Percentiles rank a stretch among this genome's conserved stretches.
Evolutionary conservation across 2,888 invertebrate genomes (phyloP).

Genomic region (Drosophila stalkeri): DNA sequence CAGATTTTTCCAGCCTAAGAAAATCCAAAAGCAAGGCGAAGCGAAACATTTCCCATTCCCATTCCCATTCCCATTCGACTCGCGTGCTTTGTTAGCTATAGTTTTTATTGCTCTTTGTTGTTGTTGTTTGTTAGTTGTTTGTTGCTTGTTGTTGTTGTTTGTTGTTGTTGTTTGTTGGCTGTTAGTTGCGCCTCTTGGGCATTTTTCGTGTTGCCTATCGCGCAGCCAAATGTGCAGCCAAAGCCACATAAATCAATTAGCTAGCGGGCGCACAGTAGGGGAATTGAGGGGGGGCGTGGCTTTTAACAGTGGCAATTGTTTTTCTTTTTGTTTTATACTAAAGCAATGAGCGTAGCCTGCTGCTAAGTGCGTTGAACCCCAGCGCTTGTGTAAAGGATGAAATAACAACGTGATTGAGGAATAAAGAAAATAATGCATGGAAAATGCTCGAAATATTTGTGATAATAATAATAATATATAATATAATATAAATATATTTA

Average conservation of each 20-base stretch:
- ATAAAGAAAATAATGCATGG: neutral
- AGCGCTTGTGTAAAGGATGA: neutral
- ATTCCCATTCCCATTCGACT: slow-evolving; percentile 49
- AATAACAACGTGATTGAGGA: neutral
- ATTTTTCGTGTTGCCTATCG: slow-evolving; percentile 69
- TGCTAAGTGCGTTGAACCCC: slow-evolving; percentile 20
- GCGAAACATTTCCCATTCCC: slow-evolving; percentile 39
- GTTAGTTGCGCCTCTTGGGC: slow-evolving; percentile 42
- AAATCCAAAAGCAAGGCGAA: slow-evolving; percentile 18
- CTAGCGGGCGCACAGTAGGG: slow-evolving; percentile 1
- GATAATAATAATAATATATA: neutral
- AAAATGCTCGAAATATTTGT: neutral
- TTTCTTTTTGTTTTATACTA: neutral
- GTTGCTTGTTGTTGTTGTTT: slow-evolving; percentile 20
- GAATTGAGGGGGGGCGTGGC: slow-evolving; percentile 18
- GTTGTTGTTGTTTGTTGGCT: slow-evolving; percentile 14
- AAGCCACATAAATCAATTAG: slow-evolving; percentile 72
- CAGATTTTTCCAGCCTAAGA: slow-evolving; percentile 24
- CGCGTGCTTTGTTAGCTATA: slow-evolving; percentile 53
- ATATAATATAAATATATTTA: neutral
- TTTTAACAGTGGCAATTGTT: slow-evolving; percentile 19
- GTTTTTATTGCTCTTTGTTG: slow-evolving; percentile 28
- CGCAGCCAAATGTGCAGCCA: slow-evolving; percentile 55
- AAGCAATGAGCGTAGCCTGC: neutral
- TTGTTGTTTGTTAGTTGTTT: slow-evolving; percentile 19